These are phyloP conservation scores for Syndactyla subalaris DNA, from an alignment of 2,797 vertebrate genomes.

Conservation along the genomic window DNA sequence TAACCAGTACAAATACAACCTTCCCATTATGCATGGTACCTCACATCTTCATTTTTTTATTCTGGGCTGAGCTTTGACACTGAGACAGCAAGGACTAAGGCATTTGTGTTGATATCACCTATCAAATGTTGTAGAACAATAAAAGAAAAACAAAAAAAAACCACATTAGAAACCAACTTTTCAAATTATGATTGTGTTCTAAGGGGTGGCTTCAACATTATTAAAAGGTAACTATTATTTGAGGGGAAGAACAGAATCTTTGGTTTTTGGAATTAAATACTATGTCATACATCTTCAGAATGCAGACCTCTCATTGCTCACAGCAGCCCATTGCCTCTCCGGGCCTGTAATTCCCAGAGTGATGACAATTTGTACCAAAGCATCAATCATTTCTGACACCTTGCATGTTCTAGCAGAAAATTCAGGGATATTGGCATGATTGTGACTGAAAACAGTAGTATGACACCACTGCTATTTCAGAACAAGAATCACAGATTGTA, in stretches of 20 bases:
- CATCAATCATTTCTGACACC: background rate
- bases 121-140: background rate
- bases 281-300: background rate
- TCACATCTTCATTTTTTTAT: background rate
- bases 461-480: background rate
- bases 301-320: background rate
- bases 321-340: background rate
- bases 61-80: background rate
- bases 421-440: background rate
- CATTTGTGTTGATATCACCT: background rate
- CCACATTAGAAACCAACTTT: background rate
- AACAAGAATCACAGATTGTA: background rate
- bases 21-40: background rate
- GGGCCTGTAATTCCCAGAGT: background rate
- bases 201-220: background rate
- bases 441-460: background rate
- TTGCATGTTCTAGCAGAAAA: background rate
- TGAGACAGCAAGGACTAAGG: background rate
- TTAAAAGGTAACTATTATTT: background rate
- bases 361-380: background rate
- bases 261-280: background rate
- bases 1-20: background rate
- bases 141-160: background rate
- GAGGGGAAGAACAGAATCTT: background rate
- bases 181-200: background rate